Evolutionary conservation across 1,140 invertebrate species (phyloP).

Genomic region (Cherax destructor): DNA sequence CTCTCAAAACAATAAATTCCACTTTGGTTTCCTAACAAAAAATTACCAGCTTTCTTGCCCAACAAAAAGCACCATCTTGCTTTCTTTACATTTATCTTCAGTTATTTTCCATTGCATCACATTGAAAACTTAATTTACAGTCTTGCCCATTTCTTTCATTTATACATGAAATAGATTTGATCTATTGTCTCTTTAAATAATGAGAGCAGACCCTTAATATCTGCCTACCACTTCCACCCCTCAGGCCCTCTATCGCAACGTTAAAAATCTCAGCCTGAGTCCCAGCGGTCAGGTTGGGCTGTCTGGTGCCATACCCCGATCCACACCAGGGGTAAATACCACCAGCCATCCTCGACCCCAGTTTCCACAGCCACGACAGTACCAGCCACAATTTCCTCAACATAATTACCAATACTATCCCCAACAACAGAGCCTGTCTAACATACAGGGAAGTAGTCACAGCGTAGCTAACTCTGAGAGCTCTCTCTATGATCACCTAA

Average conservation of each 20-base stretch:
- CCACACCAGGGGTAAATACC: slow-evolving; percentile 15
- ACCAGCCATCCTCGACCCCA: slow-evolving; percentile 12
- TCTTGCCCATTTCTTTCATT: no score
- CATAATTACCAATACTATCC: slow-evolving; percentile 51
- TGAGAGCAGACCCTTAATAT: neutral
- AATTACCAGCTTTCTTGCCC: no score
- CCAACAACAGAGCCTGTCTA: slow-evolving; percentile 35
- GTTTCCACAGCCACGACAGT: slow-evolving; percentile 22
- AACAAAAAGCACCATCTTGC: no score
- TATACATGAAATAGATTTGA: no score
- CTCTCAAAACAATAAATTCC: no score
- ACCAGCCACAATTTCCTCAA: slow-evolving; percentile 21
- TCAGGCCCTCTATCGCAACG: slow-evolving; percentile 61
- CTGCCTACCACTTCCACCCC: neutral
- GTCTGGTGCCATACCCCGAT: slow-evolving; percentile 23
- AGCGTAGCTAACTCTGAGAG: slow-evolving; percentile 60
- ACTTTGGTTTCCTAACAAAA: no score
- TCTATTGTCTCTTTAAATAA: neutral
- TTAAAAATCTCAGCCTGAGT: slow-evolving; percentile 60
- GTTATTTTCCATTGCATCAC: no score
- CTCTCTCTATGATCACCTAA: slow-evolving; percentile 52
- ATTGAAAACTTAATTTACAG: no score
- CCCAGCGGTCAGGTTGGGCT: slow-evolving; percentile 30
- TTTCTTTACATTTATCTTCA: no score
- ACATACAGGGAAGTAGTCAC: slow-evolving; percentile 45